Evolutionary conservation across 1,140 invertebrate genomes (phyloP).

Genomic region (Lepidurus packardi): DNA sequence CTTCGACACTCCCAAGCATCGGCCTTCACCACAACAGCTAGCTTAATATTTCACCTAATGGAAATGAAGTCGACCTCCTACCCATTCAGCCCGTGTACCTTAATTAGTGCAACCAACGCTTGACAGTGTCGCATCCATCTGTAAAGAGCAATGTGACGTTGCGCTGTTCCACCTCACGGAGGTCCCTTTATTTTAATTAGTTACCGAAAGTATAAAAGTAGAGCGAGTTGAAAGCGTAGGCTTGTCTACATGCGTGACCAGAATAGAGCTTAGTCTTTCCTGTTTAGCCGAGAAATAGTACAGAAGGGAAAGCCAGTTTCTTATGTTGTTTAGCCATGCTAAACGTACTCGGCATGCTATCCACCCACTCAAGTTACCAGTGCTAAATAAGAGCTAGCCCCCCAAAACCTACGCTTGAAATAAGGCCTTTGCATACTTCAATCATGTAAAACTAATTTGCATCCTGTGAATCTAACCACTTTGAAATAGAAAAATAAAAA

Average conservation of each 20-base stretch:
- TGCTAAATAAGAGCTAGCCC: not conserved
- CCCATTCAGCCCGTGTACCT: not conserved
- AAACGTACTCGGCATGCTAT: too few species aligned
- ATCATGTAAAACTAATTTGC: not conserved
- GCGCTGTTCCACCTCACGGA: not conserved
- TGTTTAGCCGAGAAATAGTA: too few species aligned
- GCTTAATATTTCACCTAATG: not conserved
- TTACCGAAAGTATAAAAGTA: constrained; percentile 1
- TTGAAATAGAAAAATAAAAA: not conserved
- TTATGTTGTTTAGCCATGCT: too few species aligned
- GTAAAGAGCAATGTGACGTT: not conserved
- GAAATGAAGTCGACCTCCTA: not conserved
- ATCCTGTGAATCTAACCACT: not conserved
- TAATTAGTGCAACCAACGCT: too few species aligned
- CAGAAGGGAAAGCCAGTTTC: too few species aligned
- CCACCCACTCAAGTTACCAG: not conserved
- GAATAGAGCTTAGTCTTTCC: too few species aligned
- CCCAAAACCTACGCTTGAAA: not conserved
- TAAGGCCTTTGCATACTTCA: not conserved
- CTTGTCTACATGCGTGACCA: not conserved
- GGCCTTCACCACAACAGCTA: not conserved
- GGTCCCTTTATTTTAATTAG: not conserved
- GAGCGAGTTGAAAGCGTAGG: not conserved
- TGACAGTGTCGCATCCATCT: too few species aligned
- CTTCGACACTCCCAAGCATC: not conserved